Conservation (phyloP, 2,797 vertebrate genomes). For the Eulemur albifrons region DNA sequence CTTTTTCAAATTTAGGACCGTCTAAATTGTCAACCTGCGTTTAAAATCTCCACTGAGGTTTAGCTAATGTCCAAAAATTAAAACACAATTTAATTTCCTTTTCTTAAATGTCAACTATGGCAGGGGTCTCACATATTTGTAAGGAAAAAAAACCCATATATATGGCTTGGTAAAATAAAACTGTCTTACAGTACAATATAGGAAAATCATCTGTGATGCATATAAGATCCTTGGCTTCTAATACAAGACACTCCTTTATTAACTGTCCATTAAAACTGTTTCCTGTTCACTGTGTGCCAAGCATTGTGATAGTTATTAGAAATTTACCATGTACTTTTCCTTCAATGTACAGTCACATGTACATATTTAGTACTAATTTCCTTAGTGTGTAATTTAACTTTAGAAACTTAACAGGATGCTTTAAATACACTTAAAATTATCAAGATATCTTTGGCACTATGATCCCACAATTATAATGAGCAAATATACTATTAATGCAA, state of each 20-base stretch:
- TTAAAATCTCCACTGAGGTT: slow-evolving; percentile 45
- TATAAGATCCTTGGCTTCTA: background rate
- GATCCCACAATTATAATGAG: background rate
- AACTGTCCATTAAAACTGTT: slow-evolving; percentile 47
- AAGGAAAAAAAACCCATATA: background rate
- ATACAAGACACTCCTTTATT: background rate
- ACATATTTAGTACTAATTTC: background rate
- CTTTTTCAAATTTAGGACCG: slow-evolving; percentile 21
- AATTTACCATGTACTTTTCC: background rate
- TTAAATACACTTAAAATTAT: slow-evolving; percentile 2
- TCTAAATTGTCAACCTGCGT: slow-evolving; percentile 22
- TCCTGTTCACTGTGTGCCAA: background rate
- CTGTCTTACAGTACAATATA: background rate
- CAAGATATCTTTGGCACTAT: background rate
- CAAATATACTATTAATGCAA: background rate
- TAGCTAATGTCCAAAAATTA: slow-evolving; percentile 12
- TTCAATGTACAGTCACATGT: background rate
- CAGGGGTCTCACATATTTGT: background rate
- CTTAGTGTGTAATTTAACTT: background rate
- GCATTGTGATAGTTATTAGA: background rate
- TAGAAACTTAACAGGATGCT: background rate
- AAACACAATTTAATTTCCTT: slow-evolving; percentile 9
- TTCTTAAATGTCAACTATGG: background rate
- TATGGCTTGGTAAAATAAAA: background rate
- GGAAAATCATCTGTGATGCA: background rate